These are phyloP conservation scores for Epinotia nisella DNA, from an alignment of 2,888 invertebrate genomes.

Conservation along the genomic window DNA sequence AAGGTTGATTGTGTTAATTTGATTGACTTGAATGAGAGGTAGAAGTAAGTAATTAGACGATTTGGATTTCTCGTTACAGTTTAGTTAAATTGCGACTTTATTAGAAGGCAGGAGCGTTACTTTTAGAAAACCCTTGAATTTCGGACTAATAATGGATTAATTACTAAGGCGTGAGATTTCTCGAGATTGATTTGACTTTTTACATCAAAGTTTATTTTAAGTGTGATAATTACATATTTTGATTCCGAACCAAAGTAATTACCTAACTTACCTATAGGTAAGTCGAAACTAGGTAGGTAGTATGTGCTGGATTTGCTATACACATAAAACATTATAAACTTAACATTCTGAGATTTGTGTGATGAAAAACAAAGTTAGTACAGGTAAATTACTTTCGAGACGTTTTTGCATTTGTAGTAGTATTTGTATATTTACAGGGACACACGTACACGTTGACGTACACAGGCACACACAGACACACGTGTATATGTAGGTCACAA, in stretches of 20 bases:
- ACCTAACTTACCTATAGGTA: too few relatives aligned
- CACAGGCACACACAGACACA: too few relatives aligned
- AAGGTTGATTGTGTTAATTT: neutral
- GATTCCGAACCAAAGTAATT: neutral
- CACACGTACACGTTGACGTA: too few relatives aligned
- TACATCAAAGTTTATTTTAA: slow-evolving; percentile 1
- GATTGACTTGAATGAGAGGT: neutral
- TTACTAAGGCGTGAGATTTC: slow-evolving; percentile 11
- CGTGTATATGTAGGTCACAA: too few relatives aligned
- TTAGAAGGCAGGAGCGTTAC: neutral
- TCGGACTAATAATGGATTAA: neutral
- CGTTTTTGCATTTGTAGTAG: too few relatives aligned
- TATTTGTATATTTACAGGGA: too few relatives aligned
- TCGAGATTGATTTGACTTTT: slow-evolving; percentile 9
- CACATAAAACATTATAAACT: too few relatives aligned
- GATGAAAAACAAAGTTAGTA: too few relatives aligned
- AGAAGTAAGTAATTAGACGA: neutral
- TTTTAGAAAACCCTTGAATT: neutral
- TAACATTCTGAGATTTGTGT: too few relatives aligned
- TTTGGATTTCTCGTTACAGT: neutral
- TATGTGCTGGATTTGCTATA: too few relatives aligned
- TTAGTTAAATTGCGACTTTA: slow-evolving; percentile 6
- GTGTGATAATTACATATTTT: neutral
- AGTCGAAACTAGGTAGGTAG: too few relatives aligned
- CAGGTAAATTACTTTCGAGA: too few relatives aligned